phyloP scores from a whole-genome alignment of 2,113 vertebrate species.

The Dasypus novemcinctus region DNA sequence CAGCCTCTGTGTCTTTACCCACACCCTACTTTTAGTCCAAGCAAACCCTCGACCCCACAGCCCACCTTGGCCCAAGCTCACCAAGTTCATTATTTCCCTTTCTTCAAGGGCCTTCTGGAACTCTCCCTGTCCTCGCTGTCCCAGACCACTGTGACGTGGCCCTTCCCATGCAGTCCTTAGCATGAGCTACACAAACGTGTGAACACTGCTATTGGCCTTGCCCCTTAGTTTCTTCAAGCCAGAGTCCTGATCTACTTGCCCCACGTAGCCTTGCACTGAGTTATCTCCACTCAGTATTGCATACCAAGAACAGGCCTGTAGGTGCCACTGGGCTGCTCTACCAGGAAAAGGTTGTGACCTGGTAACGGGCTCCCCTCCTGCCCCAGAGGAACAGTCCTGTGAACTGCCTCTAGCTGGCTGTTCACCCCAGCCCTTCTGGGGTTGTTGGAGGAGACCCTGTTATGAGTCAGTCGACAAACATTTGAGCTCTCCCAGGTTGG shows the following conservation, averaged over 20 bases:
- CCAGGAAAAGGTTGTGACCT: background rate
- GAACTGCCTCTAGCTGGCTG: background rate
- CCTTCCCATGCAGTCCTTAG: background rate
- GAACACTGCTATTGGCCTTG: background rate
- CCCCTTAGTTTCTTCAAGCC: background rate
- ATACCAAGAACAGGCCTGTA: background rate
- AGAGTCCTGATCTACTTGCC: background rate
- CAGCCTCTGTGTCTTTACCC: background rate
- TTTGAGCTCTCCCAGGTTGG: background rate
- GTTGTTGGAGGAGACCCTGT: background rate
- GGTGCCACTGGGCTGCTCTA: background rate
- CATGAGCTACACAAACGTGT: background rate
- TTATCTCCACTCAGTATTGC: background rate
- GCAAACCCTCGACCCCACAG: background rate
- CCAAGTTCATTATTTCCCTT: background rate
- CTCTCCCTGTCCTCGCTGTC: background rate
- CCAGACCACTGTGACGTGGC: background rate
- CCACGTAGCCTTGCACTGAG: rapidly evolving
- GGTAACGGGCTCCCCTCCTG: background rate
- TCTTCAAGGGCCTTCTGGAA: background rate
- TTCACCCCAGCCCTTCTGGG: background rate
- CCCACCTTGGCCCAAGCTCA: background rate
- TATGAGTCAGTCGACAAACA: background rate
- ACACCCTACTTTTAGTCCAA: background rate
- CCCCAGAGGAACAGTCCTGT: background rate